Evolutionary conservation across 2,113 vertebrate genomes (phyloP).

Genomic region (Rhynchopsitta pachyrhyncha): DNA sequence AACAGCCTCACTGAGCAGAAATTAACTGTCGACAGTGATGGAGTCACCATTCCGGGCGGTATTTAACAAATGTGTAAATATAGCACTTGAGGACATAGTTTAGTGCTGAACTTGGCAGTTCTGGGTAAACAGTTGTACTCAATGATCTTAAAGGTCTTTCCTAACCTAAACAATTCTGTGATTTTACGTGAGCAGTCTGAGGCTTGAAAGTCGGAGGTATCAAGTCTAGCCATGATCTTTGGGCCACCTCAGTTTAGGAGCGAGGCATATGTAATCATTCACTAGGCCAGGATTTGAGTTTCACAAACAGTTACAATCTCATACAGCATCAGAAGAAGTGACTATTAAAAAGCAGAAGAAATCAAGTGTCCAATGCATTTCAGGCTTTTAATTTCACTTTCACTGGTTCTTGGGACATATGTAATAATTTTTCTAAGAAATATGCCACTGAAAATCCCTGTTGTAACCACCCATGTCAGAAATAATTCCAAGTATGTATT

Average conservation of each 20-base stretch:
- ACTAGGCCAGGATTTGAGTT: neutral
- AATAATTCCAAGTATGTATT: conserved; percentile 57
- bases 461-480: conserved; percentile 16
- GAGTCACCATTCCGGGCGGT: neutral
- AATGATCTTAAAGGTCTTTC: neutral
- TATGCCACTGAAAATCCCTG: conserved; percentile 17
- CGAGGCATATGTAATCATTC: neutral
- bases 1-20: neutral
- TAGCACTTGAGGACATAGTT: neutral
- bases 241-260: neutral
- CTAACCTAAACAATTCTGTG: neutral
- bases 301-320: neutral
- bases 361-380: neutral
- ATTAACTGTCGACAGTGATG: neutral
- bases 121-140: neutral
- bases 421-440: conserved; percentile 28
- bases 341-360: neutral
- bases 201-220: neutral
- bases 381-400: conserved; percentile 38
- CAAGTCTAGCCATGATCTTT: neutral
- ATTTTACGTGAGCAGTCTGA: neutral
- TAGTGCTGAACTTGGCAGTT: neutral
- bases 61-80: neutral
- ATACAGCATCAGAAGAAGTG: neutral
- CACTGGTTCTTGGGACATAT: neutral